Percentiles rank a stretch among this genome's conserved stretches.
Conservation (phyloP, 1,140 invertebrate genomes). For the Macrobrachium rosenbergii region DNA sequence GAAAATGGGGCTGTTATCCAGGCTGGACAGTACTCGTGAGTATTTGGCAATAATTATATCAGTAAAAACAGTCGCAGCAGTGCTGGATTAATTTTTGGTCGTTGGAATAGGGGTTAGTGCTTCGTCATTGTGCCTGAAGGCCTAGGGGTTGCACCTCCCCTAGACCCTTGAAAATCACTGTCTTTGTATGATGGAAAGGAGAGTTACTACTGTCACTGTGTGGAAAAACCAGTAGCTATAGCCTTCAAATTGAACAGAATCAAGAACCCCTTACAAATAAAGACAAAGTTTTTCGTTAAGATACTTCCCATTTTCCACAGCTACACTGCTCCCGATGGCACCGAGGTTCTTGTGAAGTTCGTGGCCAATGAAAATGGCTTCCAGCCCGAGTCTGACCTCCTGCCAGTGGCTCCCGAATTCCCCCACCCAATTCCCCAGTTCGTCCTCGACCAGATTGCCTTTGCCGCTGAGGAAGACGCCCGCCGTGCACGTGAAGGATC, state of each 20-base stretch:
- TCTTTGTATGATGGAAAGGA: too few relatives aligned
- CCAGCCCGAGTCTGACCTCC: too few relatives aligned
- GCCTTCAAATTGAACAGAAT: neutral
- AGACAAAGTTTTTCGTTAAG: neutral
- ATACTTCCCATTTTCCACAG: neutral
- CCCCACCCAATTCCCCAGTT: slow-evolving; percentile 29
- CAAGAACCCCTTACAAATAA: neutral
- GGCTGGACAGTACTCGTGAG: slow-evolving; percentile 35
- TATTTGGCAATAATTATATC: neutral
- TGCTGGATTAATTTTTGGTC: too few relatives aligned
- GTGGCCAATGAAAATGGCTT: slow-evolving; percentile 20
- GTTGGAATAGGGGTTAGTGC: too few relatives aligned
- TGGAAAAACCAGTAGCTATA: neutral
- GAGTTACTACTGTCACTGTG: too few relatives aligned
- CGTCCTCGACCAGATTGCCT: slow-evolving; percentile 24
- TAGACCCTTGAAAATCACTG: too few relatives aligned
- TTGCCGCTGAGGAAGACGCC: slow-evolving; percentile 11
- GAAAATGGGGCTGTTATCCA: slow-evolving; percentile 2
- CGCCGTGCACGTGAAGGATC: neutral
- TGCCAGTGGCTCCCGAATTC: neutral
- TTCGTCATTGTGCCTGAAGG: too few relatives aligned
- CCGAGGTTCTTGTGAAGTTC: slow-evolving; percentile 3
- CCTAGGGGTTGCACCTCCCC: too few relatives aligned
- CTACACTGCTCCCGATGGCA: slow-evolving; percentile 24
- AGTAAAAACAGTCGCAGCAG: too few relatives aligned